Evolutionary conservation across 2,888 invertebrate species (phyloP), one percentile per base, ranked within the genome.

Genomic region (Drosophila subsilvestris): DNA sequence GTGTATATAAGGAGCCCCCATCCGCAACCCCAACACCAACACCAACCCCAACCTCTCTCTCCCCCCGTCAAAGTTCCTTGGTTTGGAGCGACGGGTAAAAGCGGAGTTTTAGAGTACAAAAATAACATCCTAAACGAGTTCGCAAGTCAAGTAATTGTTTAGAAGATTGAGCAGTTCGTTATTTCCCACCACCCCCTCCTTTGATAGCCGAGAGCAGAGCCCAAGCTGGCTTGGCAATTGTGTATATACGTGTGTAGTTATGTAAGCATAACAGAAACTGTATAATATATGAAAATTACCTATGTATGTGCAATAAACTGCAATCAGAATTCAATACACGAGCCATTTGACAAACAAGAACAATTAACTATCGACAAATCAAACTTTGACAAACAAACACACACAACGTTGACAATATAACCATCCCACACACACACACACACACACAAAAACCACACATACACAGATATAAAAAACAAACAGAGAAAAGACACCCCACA

Each of bases 281-380:
- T 82, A 82, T 82, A 65, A 82, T 82, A 82, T 60, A 72, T 80
- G 61, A 73, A 53, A 57, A 10, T 37, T n/a, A 47, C 51, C 44
- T 48, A 68, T 25, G 18, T 20, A 47, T 58, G 54, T 20, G 48
- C 47, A 80, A 53, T 60, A 59, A 54, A 12, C 32, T 43, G 58
- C 44, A 56, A 47, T 55, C 48, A 67, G 61, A 61, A 63, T 55
- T 47, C 42, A 32, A 76, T 63, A 80, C 56, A 70, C 45, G 56
- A 65, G 59, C 48, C 68, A 80, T 62, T 32, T 76, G 45, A 22
- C 3, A 22, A 22, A 22, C 22, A 22, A 73, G 57, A 66, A 55
- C 66, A 71, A 83, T 81, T 77, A 79, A 84, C 74, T 49, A 71
- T 55, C 57, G 79, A 87, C 88, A 88, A 89, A 89, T 87, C 86